These are phyloP conservation scores for Cercopithecus mona DNA, from an alignment of 2,113 vertebrate genomes.

Conservation along the genomic window DNA sequence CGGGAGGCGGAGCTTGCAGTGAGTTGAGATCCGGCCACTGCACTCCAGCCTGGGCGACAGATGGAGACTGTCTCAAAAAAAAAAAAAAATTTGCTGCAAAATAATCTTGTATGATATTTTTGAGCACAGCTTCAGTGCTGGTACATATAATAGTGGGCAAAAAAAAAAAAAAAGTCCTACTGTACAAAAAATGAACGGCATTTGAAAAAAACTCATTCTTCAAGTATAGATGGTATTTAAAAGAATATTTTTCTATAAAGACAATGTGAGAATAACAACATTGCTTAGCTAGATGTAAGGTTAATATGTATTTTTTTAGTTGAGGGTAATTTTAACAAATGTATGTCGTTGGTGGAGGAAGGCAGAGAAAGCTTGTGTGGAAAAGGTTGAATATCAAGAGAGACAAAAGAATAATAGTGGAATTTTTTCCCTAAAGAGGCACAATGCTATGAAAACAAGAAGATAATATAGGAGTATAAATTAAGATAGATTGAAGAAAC, in stretches of 20 bases:
- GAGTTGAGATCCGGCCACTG: too few species aligned
- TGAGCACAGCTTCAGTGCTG: neutral
- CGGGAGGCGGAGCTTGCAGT: too few species aligned
- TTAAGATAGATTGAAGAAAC: neutral
- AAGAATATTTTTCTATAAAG: neutral
- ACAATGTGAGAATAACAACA: neutral
- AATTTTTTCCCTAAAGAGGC: neutral
- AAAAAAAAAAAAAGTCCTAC: neutral
- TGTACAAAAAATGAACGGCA: neutral
- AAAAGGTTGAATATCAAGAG: neutral
- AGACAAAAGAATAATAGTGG: neutral
- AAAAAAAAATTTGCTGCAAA: neutral
- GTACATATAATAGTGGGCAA: neutral
- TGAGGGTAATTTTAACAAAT: neutral
- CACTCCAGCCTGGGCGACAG: too few species aligned
- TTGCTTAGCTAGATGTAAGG: neutral
- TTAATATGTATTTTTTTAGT: neutral
- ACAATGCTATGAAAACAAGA: neutral
- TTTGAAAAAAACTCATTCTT: neutral
- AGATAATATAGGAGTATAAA: neutral
- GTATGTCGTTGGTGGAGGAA: neutral
- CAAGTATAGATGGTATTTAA: neutral
- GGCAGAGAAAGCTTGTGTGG: neutral
- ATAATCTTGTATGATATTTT: neutral
- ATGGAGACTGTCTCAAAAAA: too few species aligned